These are phyloP conservation scores for Phoeniculus purpureus DNA, from an alignment of 2,797 vertebrate genomes.

Conservation along the genomic window DNA sequence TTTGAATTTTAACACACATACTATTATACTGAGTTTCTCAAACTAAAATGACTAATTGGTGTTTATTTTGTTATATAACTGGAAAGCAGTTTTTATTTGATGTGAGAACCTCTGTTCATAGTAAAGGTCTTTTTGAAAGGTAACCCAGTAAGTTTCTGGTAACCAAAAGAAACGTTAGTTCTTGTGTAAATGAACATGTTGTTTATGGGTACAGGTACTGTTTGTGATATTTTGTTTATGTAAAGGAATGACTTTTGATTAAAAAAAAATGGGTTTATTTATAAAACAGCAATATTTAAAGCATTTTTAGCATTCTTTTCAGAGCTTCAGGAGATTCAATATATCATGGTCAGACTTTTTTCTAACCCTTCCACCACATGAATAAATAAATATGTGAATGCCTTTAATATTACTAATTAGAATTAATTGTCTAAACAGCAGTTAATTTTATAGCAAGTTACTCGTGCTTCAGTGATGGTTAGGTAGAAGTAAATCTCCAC, in stretches of 20 bases:
- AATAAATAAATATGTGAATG: constrained; percentile 61
- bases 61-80: constrained; percentile 66
- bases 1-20: constrained; percentile 42
- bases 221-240: background rate
- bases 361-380: constrained; percentile 47
- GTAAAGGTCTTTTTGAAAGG: constrained; percentile 60
- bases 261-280: background rate
- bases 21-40: constrained; percentile 53
- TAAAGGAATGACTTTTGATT: background rate
- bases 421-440: constrained; percentile 58
- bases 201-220: constrained; percentile 31
- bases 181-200: background rate
- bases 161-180: constrained; percentile 13
- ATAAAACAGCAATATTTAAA: background rate
- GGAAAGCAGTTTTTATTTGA: constrained; percentile 53
- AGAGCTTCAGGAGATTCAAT: background rate
- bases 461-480: background rate
- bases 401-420: constrained; percentile 65
- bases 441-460: constrained; percentile 46
- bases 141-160: constrained; percentile 51
- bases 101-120: constrained; percentile 44
- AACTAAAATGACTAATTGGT: constrained; percentile 77
- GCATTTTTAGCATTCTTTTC: constrained; percentile 15
- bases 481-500: background rate
- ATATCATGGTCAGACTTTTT: background rate